Conservation (phyloP, 2,797 vertebrate genomes). For the Mus minutoides region DNA sequence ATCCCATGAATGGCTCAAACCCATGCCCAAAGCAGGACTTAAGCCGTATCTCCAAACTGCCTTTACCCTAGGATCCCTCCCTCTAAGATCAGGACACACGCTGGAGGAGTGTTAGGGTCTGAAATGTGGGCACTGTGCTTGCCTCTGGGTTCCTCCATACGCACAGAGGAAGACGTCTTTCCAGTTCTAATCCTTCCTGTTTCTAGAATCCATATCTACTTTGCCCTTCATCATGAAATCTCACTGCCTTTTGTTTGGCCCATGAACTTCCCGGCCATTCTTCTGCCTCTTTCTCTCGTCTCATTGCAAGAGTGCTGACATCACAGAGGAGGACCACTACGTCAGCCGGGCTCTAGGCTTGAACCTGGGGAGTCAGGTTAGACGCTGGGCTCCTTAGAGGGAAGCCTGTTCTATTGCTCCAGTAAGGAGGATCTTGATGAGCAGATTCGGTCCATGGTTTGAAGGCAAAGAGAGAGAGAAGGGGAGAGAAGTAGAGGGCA, state of each 20-base stretch:
- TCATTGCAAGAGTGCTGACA: background rate
- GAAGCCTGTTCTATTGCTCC: too few relatives aligned
- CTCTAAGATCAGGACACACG: background rate
- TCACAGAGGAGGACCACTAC: background rate
- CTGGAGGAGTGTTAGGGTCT: background rate
- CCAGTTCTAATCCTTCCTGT: background rate
- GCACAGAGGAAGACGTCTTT: background rate
- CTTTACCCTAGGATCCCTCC: background rate
- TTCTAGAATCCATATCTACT: background rate
- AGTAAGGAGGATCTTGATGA: too few relatives aligned
- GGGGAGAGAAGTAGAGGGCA: too few relatives aligned
- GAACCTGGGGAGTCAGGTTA: background rate
- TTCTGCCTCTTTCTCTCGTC: background rate
- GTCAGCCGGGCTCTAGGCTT: background rate
- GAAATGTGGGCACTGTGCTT: background rate
- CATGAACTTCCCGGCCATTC: too few relatives aligned
- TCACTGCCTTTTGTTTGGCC: background rate
- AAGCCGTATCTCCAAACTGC: background rate
- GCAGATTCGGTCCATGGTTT: too few relatives aligned
- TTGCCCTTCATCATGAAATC: background rate
- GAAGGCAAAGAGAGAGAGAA: too few relatives aligned
- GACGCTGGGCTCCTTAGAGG: too few relatives aligned
- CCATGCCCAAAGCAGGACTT: background rate
- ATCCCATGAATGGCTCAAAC: background rate
- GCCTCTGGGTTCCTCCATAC: background rate